These are phyloP conservation scores for Pyrocephalus nanus DNA, from an alignment of 2,797 vertebrate species.

Conservation along the genomic window DNA sequence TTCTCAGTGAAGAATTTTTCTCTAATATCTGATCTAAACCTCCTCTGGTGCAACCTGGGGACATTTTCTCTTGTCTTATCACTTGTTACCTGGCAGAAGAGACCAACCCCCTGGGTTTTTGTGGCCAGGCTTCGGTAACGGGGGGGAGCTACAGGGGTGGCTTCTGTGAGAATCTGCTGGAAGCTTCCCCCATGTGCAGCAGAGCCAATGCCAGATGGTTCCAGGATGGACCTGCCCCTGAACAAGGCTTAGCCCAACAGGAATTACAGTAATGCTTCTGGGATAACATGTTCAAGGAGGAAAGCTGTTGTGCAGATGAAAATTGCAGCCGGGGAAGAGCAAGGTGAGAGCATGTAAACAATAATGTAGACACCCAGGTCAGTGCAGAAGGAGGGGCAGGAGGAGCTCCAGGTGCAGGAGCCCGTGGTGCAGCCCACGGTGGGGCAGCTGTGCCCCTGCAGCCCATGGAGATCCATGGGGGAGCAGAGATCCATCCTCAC, in stretches of 20 bases:
- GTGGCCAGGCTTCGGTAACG: background rate
- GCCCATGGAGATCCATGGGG: background rate
- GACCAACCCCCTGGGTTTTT: accelerated
- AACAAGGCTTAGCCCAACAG: background rate
- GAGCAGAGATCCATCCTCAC: background rate
- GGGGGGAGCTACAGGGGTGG: background rate
- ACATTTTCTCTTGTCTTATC: background rate
- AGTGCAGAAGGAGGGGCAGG: background rate
- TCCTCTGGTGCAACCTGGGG: background rate
- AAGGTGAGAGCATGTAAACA: background rate
- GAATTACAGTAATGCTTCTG: background rate
- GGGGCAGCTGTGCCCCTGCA: background rate
- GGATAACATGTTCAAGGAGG: background rate
- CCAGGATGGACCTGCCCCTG: background rate
- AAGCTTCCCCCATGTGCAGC: background rate
- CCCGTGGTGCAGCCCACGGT: background rate
- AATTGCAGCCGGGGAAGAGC: background rate
- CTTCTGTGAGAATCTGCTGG: background rate
- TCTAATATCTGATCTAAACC: background rate
- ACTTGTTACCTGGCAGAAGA: background rate
- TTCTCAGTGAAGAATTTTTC: background rate
- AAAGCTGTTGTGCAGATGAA: background rate
- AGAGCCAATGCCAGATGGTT: no score
- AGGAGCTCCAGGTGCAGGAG: background rate
- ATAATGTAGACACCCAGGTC: background rate